Evolutionary conservation across 2,888 invertebrate species (phyloP).

Genomic region (Bimastos eiseni): DNA sequence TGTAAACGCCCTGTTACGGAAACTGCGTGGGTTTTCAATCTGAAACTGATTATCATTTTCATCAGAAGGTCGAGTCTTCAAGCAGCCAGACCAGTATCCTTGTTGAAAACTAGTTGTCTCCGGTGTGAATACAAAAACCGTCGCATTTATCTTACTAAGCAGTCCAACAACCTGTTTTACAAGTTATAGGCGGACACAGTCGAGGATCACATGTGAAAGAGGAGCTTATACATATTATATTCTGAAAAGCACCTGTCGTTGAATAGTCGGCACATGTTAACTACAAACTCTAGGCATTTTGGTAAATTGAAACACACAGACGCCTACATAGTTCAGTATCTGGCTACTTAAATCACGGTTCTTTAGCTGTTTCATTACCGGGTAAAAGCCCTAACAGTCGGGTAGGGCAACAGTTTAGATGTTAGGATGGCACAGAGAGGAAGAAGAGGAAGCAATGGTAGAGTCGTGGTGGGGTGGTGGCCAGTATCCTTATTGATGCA

Average conservation of each 20-base stretch:
- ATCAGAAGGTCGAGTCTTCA: not conserved
- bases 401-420: not conserved
- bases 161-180: not conserved
- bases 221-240: not conserved
- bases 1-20: not conserved
- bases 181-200: not conserved
- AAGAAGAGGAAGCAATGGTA: no score
- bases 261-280: not conserved
- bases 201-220: not conserved
- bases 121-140: not conserved
- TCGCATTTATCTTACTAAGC: not conserved
- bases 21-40: not conserved
- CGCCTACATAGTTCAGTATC: not conserved
- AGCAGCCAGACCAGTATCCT: not conserved
- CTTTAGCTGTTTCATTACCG: not conserved
- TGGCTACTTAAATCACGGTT: not conserved
- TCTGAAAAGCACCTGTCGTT: not conserved
- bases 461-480: no score
- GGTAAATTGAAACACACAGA: not conserved
- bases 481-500: no score
- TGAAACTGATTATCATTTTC: not conserved
- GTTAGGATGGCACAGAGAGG: no score
- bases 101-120: not conserved
- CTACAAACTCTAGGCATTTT: not conserved
- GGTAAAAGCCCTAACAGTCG: not conserved